Base-by-base conservation (phyloP, 1,140 invertebrate species). In the Pseudoatta argentina region DNA sequence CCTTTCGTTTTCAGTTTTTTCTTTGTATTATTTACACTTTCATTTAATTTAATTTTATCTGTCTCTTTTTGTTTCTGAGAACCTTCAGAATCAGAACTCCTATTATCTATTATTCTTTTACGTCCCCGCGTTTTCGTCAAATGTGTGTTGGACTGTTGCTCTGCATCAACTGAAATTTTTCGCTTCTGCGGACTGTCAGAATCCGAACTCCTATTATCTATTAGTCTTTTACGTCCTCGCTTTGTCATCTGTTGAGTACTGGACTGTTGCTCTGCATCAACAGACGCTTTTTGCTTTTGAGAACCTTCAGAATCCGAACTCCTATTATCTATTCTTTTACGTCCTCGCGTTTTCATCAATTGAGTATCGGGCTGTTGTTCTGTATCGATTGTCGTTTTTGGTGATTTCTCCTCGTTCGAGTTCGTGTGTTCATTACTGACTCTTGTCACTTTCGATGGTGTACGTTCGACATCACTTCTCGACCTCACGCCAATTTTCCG, bases 21-120 rank as follows among this genome's bases (percentile, higher is more conserved):
- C 34, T 81, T 27, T 18, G 24, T 5, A 10, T 72, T 77, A 12
- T 51, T 30, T 18, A n/a, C 12, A 14, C 12, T 6, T 5, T 79
- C n/a, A 39, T 61, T 55, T 18, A 30, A 64, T 57, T 79, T 72
- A 5, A 27, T 8, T 57, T 0, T 55, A 21, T 21, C 24, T 7
- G 3, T 57, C 0, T 1, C 1, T 5, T 48, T 2, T 59, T 3
- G 12, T 12, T 12, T 39, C 0, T 0, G 0, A 51, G 63, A 3
- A 51, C 24, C 4, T 16, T 89, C 81, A 0, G 88, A 86, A 5
- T 89, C 88, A 1, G 67, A 57, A 16, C 24, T 72, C 24, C 0
- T 39, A 71, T 8, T 6, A 53, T 1, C 4, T 0, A 2, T 30
- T 6, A 1, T 24, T 14, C 8, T 39, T 64, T 81, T 30, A 21